Conservation (phyloP, 2,888 invertebrate genomes). For the Chironomus riparius region DNA sequence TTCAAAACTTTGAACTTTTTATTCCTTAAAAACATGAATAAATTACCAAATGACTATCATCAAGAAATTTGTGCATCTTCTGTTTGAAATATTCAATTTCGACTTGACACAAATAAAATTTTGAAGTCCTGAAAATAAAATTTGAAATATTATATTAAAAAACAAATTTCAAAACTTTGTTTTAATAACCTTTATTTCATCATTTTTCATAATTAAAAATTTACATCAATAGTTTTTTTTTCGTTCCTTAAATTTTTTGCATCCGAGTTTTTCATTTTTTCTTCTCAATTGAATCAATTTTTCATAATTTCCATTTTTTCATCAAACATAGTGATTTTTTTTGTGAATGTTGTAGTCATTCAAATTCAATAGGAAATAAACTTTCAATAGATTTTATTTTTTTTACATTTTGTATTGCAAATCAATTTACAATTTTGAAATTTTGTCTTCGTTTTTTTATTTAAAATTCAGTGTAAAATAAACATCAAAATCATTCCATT, state of each 20-base stretch:
- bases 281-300: slow-evolving; percentile 1
- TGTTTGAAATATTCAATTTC: too few species aligned
- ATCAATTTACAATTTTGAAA: not conserved
- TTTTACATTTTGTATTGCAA: not conserved
- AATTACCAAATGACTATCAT: too few species aligned
- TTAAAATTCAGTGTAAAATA: not conserved
- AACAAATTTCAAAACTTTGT: too few species aligned
- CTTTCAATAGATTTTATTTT: not conserved
- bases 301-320: not conserved
- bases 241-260: not conserved
- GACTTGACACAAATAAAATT: too few species aligned
- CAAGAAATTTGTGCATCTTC: too few species aligned
- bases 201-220: slow-evolving; percentile 9
- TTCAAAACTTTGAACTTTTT: too few species aligned
- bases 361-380: not conserved
- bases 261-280: not conserved
- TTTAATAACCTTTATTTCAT: slow-evolving; percentile 3
- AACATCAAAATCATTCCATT: not conserved
- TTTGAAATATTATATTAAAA: too few species aligned
- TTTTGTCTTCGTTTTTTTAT: not conserved
- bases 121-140: too few species aligned
- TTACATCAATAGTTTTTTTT: slow-evolving; percentile 11
- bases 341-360: not conserved
- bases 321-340: not conserved
- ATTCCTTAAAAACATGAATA: too few species aligned